These are phyloP conservation scores for Hoplias malabaricus DNA, from an alignment of 2,113 vertebrate genomes.

Conservation along the genomic window DNA sequence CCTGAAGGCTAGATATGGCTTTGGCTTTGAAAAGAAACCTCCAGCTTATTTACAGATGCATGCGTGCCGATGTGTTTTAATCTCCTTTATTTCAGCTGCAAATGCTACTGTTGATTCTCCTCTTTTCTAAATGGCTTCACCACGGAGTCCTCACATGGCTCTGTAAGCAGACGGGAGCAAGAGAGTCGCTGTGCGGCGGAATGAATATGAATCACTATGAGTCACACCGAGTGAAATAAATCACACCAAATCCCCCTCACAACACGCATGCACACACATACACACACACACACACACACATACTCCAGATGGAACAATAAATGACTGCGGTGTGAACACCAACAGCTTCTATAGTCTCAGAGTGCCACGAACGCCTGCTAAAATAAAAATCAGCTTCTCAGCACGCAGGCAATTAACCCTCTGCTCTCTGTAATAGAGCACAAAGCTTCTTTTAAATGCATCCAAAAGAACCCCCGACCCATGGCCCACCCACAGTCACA, in stretches of 20 bases:
- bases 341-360: neutral
- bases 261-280: slow-evolving; percentile 30
- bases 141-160: neutral
- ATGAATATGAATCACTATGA: slow-evolving; percentile 41
- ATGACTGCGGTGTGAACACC: neutral
- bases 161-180: neutral
- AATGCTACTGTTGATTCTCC: neutral
- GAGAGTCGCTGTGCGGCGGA: neutral
- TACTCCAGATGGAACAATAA: neutral
- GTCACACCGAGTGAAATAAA: slow-evolving; percentile 46
- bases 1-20: no score
- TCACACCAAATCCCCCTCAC: slow-evolving; percentile 17
- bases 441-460: slow-evolving; percentile 6
- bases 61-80: neutral
- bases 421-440: neutral
- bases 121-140: neutral
- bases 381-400: slow-evolving; percentile 7
- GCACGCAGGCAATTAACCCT: neutral
- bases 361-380: neutral
- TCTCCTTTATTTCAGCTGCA: neutral
- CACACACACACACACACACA: neutral
- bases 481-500: no score
- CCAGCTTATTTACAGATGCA: neutral
- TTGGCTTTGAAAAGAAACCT: neutral
- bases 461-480: neutral